Percentiles rank a stretch among this genome's conserved stretches.
phyloP scores from a whole-genome alignment of 1,140 invertebrate genomes.

The Drosophila micromelanica region DNA sequence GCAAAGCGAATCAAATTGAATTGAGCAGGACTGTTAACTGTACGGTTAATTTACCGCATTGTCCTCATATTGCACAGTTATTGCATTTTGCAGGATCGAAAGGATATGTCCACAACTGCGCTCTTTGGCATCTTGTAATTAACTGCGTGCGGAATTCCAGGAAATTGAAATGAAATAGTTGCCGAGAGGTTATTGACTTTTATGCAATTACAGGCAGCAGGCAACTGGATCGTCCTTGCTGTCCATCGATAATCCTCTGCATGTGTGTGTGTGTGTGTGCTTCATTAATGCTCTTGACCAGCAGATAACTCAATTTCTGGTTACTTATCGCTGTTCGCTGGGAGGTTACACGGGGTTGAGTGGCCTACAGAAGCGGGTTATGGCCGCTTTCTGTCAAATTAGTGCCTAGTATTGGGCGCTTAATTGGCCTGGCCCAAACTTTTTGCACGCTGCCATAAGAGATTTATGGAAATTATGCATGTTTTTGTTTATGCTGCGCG shows the following conservation, averaged over 20 bases:
- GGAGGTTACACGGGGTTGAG: slow-evolving; percentile 29
- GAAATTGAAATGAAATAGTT: slow-evolving; percentile 31
- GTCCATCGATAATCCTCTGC: slow-evolving; percentile 41
- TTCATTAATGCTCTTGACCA: slow-evolving; percentile 36
- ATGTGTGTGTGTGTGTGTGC: slow-evolving; percentile 13
- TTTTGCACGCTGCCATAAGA: slow-evolving; percentile 74
- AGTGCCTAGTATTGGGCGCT: slow-evolving; percentile 70
- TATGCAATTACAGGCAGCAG: not conserved
- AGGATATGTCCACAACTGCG: too few species aligned
- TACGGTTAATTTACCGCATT: too few species aligned
- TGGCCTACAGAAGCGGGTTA: slow-evolving; percentile 44
- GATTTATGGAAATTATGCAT: slow-evolving; percentile 83
- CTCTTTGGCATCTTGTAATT: not conserved
- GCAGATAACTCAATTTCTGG: slow-evolving; percentile 66
- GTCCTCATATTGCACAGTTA: too few species aligned
- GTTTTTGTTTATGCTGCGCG: slow-evolving; percentile 60
- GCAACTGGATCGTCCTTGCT: not conserved
- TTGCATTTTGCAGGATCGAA: too few species aligned
- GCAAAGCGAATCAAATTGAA: too few species aligned
- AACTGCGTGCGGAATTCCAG: not conserved
- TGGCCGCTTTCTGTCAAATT: slow-evolving; percentile 74
- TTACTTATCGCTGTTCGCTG: slow-evolving; percentile 42
- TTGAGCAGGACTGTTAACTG: too few species aligned
- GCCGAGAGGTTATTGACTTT: slow-evolving; percentile 12
- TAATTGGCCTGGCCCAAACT: slow-evolving; percentile 69